Evolutionary conservation across 2,113 vertebrate genomes (phyloP).

Genomic region (Vidua chalybeata): DNA sequence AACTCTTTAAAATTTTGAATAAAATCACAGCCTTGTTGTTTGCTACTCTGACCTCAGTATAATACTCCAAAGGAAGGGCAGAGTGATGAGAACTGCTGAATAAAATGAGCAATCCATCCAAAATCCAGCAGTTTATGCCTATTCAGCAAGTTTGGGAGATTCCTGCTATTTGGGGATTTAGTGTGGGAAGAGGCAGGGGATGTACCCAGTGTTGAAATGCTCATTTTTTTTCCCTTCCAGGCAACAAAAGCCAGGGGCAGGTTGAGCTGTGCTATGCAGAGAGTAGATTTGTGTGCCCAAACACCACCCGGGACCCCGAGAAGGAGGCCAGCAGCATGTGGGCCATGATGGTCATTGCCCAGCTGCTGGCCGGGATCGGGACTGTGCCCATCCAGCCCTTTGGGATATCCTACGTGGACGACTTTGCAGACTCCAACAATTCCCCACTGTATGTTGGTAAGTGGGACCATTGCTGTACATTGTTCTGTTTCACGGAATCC

Average conservation of each 20-base stretch:
- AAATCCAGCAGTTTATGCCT: background rate
- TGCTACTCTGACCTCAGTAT: background rate
- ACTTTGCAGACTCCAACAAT: slow-evolving; percentile 88
- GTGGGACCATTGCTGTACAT: background rate
- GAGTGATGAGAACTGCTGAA: background rate
- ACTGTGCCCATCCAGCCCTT: slow-evolving; percentile 96
- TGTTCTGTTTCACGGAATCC: background rate
- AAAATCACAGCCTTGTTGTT: background rate
- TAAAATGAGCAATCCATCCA: background rate
- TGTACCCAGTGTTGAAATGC: background rate
- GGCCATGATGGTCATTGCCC: slow-evolving; percentile 88
- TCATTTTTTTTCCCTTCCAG: slow-evolving; percentile 42
- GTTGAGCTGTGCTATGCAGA: slow-evolving; percentile 68
- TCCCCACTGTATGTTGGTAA: slow-evolving; percentile 92
- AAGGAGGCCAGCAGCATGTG: slow-evolving; percentile 82
- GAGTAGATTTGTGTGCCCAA: slow-evolving; percentile 28
- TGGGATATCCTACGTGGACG: slow-evolving; percentile 94
- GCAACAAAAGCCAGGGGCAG: slow-evolving; percentile 65
- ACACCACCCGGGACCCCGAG: slow-evolving; percentile 10
- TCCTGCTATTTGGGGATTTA: background rate
- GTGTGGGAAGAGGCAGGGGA: background rate
- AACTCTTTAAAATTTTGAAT: background rate
- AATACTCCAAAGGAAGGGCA: background rate
- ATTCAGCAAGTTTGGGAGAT: background rate
- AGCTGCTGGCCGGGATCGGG: slow-evolving; percentile 90